Evolutionary conservation across 2,797 vertebrate species (phyloP).

Genomic region (Pachyuromys duprasi): DNA sequence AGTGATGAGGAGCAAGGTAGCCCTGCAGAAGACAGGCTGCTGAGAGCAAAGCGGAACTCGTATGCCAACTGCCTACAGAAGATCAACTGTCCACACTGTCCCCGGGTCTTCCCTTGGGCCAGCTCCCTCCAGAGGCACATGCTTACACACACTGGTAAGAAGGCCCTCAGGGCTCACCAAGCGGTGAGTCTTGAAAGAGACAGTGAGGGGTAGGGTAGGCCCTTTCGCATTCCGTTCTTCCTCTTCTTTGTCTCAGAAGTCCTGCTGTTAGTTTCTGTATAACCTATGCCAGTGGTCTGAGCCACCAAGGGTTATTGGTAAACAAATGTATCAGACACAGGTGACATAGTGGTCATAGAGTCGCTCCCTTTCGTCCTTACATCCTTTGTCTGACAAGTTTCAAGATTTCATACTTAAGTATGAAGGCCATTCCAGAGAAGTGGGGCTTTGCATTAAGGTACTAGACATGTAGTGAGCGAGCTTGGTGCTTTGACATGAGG

Average conservation of each 20-base stretch:
- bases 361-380: not conserved
- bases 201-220: too few relatives aligned
- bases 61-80: slow-evolving; percentile 96
- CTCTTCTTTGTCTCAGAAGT: not conserved
- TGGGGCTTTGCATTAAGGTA: not conserved
- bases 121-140: slow-evolving; percentile 97
- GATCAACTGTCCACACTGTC: slow-evolving; percentile 96
- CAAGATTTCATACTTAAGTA: not conserved
- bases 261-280: not conserved
- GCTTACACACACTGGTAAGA: slow-evolving; percentile 96
- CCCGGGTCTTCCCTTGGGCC: slow-evolving; percentile 96
- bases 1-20: slow-evolving; percentile 90
- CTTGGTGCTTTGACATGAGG: not conserved
- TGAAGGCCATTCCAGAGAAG: not conserved
- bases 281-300: not conserved
- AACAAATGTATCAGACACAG: not conserved
- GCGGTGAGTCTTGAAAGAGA: not conserved
- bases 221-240: fast-evolving
- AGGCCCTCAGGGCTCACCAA: not conserved
- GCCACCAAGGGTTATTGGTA: not conserved
- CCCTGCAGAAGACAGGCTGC: slow-evolving; percentile 88
- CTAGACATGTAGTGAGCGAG: not conserved
- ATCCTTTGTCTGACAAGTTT: not conserved
- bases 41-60: slow-evolving; percentile 94
- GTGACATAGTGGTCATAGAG: not conserved